Evolutionary conservation across 1,140 invertebrate genomes (phyloP), one percentile per base, ranked within the genome.

Genomic region (Ceratina australensis): DNA sequence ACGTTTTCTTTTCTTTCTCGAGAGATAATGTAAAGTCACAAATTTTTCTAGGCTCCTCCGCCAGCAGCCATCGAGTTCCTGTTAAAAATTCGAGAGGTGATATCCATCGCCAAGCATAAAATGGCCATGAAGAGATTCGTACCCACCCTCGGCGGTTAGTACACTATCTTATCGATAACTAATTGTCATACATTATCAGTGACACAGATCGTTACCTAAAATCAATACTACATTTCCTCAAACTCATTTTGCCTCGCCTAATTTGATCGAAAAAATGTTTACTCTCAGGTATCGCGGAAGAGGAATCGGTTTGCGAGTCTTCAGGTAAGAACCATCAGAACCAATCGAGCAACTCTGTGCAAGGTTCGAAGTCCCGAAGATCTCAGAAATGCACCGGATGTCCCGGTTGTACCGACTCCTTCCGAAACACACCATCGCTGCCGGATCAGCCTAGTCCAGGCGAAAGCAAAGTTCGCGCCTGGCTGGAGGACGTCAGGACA

Each of bases 51-150:
- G 96, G 94, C 96, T 76, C 97, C 97, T 47, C 97, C 97, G 18
- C 96, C 96, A 78, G 96, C 96, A 28, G 96, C 96, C 24, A 90
- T 97, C 72, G 97, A 98, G 92, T 97, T 98, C 89, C 91, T 98
- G 20, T 93, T 95, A 0, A 97, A 97, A 93, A 97, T 98, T 71
- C 94, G 97, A 73, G 96, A 97, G 93, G 96, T 97, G 10, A 97
- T 98, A 79, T 93, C 96, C 20, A 95, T 97, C 54, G 96, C 97
- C 3, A 97, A 97, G 88, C 95, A 96, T 81, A 97, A 97, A 91
- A 97, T 98, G 95, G 93, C 94, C 49, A 93, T 94, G 0, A 97
- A 97, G 91, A 93, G 95, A 60, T 98, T 96, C 87, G 93, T 95
- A 68, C 97, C 97, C 16, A 95, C 95, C 68, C 91, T 98, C 1